Evolutionary conservation across 2,888 invertebrate species (phyloP).

Genomic region (Andrena bicolor): DNA sequence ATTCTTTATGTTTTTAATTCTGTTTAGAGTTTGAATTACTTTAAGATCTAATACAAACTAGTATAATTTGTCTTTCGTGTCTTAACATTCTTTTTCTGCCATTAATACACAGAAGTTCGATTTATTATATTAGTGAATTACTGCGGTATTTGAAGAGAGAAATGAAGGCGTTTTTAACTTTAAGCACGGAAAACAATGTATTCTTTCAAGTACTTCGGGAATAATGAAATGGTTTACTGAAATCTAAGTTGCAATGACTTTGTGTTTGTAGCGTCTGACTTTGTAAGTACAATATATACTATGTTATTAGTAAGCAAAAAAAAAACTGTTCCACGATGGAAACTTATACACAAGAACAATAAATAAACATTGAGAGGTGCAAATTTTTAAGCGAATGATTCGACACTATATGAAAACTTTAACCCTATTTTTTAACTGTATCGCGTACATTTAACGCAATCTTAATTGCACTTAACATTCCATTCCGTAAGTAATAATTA

Average conservation of each 20-base stretch:
- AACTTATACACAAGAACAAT: not conserved
- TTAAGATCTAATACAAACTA: too few species aligned
- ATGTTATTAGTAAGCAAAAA: not conserved
- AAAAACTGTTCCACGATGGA: not conserved
- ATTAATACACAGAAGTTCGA: not conserved
- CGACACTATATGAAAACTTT: not conserved
- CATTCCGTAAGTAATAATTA: constrained; percentile 29
- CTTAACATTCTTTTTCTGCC: constrained; percentile 2
- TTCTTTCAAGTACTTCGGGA: constrained; percentile 2
- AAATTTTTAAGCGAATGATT: constrained; percentile 8
- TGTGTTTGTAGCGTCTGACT: constrained; percentile 18
- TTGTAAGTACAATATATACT: constrained; percentile 30
- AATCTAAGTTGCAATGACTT: constrained; percentile 28
- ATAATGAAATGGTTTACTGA: constrained; percentile 4
- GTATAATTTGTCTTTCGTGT: too few species aligned
- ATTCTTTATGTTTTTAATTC: too few species aligned
- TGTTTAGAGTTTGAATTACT: too few species aligned
- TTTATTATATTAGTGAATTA: not conserved
- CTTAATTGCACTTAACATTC: constrained; percentile 21
- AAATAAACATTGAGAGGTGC: constrained; percentile 13
- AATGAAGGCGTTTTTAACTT: not conserved
- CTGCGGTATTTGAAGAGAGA: not conserved
- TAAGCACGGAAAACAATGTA: constrained; percentile 1
- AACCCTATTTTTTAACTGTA: not conserved
- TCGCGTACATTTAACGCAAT: constrained; percentile 10